Base-by-base conservation (phyloP, 1,140 invertebrate genomes). In the Drosophila baimaii region DNA sequence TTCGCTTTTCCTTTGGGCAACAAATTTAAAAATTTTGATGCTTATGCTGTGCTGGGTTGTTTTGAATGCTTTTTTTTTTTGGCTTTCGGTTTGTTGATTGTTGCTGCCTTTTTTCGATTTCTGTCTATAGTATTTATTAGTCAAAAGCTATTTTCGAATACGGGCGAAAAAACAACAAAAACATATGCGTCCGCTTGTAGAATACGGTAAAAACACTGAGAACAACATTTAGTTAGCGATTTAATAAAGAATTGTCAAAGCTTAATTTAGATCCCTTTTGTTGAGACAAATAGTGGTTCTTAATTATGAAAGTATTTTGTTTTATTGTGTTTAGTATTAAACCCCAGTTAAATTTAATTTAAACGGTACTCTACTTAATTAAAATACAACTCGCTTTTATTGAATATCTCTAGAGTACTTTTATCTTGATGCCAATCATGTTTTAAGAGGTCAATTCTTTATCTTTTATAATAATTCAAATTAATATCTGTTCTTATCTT, bases 91-190 rank as follows among this genome's bases (percentile, higher is more conserved):
- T 56, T 76, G 33, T 41, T 72, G 58, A 49, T 73, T 75, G 49
- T 79, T 71, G 61, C 74, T 84, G 64, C 33, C 58, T 77, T 78
- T 69, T 77, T 81, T 80, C 77, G 73, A 84, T 80, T 78, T 89
- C 72, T 81, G 77, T 55, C 84, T 89, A 89, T 88, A 88, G 84
- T 88, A 89, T 90, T 91, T 90, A 89, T 90, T 90, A 90, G 88
- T 88, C 88, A 90, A 90, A 64, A 84, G 86, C 88, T 90, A 90
- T 90, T 90, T 90, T 90, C 78, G 83, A 90, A 81, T 63, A 66
- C 73, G 76, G 58, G 46, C 44, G 54, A 59, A 58, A 41, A 69
- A 68, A 57, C 77, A 83, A 77, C 68, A 84, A 80, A 39, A 89
- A 80, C 52, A 63, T 70, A 61, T 54, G 47, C 66, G 46, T 78